Base-by-base conservation (phyloP, 1,140 invertebrate genomes). In the Andrena cerasifolii region DNA sequence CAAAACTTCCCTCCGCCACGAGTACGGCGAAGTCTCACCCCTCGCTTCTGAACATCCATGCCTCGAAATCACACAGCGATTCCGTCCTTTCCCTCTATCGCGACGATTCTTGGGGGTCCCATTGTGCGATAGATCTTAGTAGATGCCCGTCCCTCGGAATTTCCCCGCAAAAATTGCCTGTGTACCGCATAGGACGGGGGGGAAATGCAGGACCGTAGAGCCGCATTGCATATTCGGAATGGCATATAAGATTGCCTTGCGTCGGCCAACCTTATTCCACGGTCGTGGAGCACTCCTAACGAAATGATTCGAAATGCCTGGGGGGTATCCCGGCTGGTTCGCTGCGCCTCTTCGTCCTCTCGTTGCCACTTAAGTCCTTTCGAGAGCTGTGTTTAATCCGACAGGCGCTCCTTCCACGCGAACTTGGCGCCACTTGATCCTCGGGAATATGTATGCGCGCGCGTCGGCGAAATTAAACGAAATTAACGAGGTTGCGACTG, bases 131-230 rank as follows among this genome's bases (percentile, higher is more conserved):
- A 31, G 14, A 12, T 16, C 7, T 28, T n/a, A n/a, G n/a, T n/a
- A n/a, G n/a, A n/a, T n/a, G n/a, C n/a, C n/a, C n/a, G n/a, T n/a
- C n/a, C n/a, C 75, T 79, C 28, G 70, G 58, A 65, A 83, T 83
- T 83, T 79, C 51, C 18, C 36, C 51, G 56, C 10, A 68, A 51
- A 83, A 78, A 83, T 83, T 83, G 75, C 56, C 21, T 47, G 73
- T 24, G 47, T 51, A 71, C 31, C 61, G 36, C 12, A 36, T 43
- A n/a, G 18, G 26, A n/a, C 36, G 36, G 10, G 47, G 49, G 40
- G 45, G 45, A 79, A 82, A 83, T 71, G 56, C 24, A 28, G 16
- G 33, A 31, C 33, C 26, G 51, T 62, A 40, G 31, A 67, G 36
- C 75, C 49, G 54, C 56, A 28, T 65, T 62, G 56, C 47, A 65